Evolutionary conservation across 2,113 vertebrate genomes (phyloP).

Genomic region (Oncorhynchus tshawytscha): DNA sequence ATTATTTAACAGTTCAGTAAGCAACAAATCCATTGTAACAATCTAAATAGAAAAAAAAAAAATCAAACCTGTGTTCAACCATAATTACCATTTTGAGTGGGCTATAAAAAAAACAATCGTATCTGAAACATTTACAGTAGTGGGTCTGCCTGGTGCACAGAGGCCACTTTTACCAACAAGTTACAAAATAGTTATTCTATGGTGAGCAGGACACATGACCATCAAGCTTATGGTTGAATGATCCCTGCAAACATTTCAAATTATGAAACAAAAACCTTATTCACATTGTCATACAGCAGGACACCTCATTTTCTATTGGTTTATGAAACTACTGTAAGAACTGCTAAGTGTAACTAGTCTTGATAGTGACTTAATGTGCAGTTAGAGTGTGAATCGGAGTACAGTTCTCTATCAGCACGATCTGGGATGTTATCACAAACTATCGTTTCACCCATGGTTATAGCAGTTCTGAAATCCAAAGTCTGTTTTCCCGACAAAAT

Average conservation of each 20-base stretch:
- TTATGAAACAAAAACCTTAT: neutral
- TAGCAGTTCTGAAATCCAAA: slow-evolving; percentile 13
- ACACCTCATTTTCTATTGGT: too few relatives aligned
- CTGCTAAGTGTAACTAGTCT: too few relatives aligned
- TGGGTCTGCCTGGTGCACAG: neutral
- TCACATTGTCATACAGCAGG: neutral
- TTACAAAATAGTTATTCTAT: neutral
- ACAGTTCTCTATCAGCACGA: neutral
- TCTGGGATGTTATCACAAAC: neutral
- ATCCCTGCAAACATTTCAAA: neutral
- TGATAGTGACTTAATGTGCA: too few relatives aligned
- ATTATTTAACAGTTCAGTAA: slow-evolving; percentile 27
- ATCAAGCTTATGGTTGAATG: neutral
- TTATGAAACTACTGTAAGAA: too few relatives aligned
- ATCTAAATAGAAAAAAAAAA: neutral
- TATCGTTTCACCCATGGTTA: slow-evolving; percentile 2
- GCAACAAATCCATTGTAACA: neutral
- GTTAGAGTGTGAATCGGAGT: neutral
- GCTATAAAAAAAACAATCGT: neutral
- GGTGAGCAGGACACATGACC: neutral
- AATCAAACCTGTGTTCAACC: neutral
- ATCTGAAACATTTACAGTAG: neutral
- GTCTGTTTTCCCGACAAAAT: neutral
- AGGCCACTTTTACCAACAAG: neutral
- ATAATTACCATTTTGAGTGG: slow-evolving; percentile 2